Evolutionary conservation across 2,113 vertebrate species (phyloP), one percentile per base, ranked within the genome.

Genomic region (Cervus canadensis): DNA sequence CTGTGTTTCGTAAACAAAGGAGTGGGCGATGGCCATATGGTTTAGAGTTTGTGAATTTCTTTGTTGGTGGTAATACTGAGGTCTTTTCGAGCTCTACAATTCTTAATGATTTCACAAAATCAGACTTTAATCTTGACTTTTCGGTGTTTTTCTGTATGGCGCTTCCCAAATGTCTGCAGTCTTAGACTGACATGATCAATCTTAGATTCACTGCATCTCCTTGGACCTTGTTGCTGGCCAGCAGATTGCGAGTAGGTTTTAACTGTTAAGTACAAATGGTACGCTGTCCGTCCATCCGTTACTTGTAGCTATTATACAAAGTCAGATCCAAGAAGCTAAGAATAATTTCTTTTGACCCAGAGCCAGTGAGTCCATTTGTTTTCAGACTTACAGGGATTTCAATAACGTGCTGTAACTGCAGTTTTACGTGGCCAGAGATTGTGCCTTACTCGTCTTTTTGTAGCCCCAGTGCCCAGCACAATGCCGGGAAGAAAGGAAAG

Each of bases 61-160:
- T 59, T 54, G 81, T 83, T 56, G 52, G 6, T 26, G 14, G 15
- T 79, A 2, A 62, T 62, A 23, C 23, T 19, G 33, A 54, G 9
- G 15, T 87, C 76, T 85, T 89, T 59, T 67, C 40, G 6, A 59
- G 10, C 36, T 8, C 54, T 23, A 0, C 74, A 78, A 15, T 89
- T 62, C 56, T 54, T 56, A 17, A 11, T 40, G 86, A 54, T 71
- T 90, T 98, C 86, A 59, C 56, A 84, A 25, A 76, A 33, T 50
- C 60, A 52, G n/a, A 23, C 25, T 1, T 45, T 30, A 7, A 26
- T 62, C 30, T 64, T n/a, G 40, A 19, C 62, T 88, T 82, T 48
- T 64, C 45, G 16, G n/a, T 30, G 45, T 59, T 87, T 79, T 30
- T 50, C 52, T 94, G 3, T 28, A 1, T 54, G 87, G n/a, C 17